Evolutionary conservation across 2,797 vertebrate species (phyloP).

Genomic region (Tragopan temminckii): DNA sequence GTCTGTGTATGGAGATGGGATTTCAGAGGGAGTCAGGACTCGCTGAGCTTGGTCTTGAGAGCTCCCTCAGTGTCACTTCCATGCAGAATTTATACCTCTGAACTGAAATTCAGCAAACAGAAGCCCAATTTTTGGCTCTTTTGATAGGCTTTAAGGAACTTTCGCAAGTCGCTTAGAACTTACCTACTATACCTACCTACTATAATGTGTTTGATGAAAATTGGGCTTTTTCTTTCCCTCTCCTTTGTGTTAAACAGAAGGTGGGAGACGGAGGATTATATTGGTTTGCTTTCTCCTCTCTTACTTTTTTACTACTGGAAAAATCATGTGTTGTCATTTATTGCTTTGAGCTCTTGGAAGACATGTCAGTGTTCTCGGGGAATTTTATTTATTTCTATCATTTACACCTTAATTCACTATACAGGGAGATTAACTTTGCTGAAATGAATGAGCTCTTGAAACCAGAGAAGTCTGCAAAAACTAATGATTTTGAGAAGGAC

Average conservation of each 20-base stretch:
- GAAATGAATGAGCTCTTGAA: constrained; percentile 2
- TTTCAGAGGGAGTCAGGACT: background rate
- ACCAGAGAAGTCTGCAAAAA: background rate
- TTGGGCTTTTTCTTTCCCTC: background rate
- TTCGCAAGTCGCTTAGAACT: background rate
- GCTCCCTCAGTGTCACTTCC: background rate
- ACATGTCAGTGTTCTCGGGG: background rate
- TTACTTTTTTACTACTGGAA: background rate
- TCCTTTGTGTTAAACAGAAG: background rate
- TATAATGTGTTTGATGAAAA: background rate
- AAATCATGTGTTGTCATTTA: background rate
- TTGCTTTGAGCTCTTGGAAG: background rate
- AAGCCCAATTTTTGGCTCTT: background rate
- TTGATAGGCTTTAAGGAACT: background rate
- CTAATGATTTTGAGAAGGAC: background rate
- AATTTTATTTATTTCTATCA: background rate
- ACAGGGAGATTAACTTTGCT: background rate
- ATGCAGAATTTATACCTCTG: background rate
- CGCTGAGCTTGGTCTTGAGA: background rate
- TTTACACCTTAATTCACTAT: background rate
- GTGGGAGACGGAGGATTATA: background rate
- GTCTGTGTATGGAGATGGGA: background rate
- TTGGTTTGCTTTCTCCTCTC: background rate
- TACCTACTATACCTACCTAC: no score
- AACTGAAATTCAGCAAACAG: background rate